Conservation (phyloP, 2,888 invertebrate genomes). For the Dinocampus coccinellae region DNA sequence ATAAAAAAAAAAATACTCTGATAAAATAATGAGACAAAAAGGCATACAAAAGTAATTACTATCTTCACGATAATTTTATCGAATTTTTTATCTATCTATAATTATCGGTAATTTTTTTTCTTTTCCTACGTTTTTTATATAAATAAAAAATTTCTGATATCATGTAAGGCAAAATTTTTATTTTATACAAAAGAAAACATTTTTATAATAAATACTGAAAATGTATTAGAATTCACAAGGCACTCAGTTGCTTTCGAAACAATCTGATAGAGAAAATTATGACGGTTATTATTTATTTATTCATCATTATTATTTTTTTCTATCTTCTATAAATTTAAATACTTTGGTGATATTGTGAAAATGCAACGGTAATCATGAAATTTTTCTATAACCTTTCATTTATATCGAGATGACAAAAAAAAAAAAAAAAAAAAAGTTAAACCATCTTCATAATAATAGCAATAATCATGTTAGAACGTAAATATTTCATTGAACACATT, state of each 20-base stretch:
- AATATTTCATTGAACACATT: background rate
- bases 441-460: background rate
- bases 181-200: conserved; percentile 52
- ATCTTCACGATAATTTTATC: too few relatives aligned
- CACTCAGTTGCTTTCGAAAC: conserved; percentile 47
- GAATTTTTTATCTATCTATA: too few relatives aligned
- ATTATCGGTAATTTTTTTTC: too few relatives aligned
- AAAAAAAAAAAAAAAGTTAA: background rate
- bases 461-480: background rate
- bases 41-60: too few relatives aligned
- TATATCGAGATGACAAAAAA: background rate
- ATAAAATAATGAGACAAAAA: too few relatives aligned
- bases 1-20: too few relatives aligned
- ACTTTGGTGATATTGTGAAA: conserved; percentile 44
- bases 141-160: conserved; percentile 36
- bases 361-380: conserved; percentile 15
- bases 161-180: conserved; percentile 51
- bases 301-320: background rate
- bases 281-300: conserved; percentile 1
- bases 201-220: conserved; percentile 56
- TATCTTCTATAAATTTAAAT: conserved; percentile 32
- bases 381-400: background rate
- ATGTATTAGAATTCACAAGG: conserved; percentile 57
- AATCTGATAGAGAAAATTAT: conserved; percentile 21
- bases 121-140: background rate